Base-by-base conservation (phyloP, 2,113 vertebrate species). In the Dicaeum eximium region DNA sequence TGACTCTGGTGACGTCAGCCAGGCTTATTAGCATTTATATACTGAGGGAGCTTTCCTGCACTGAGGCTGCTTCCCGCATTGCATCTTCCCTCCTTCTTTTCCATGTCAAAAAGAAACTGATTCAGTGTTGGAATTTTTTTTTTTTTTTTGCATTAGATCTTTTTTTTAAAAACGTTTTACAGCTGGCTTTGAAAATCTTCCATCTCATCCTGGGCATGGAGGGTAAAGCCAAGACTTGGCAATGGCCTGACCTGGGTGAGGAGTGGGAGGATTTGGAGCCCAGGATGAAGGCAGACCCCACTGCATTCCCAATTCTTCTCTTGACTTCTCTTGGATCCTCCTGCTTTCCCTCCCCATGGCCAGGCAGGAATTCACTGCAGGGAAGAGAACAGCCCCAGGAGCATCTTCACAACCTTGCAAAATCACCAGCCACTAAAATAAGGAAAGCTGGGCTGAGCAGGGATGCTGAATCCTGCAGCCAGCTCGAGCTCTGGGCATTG, bases 201-300 rank as follows among this genome's bases (percentile, higher is more conserved):
- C 38, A 17, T 17, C 24, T 71, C 47, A 40, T 53, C 25, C 22
- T 22, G 25, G 51, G 47, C 42, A 21, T 0, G 0, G 11, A 9
- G 3, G 19, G 30, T n/a, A 44, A 78, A 91, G 28, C 9, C 0
- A 2, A 78, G 37, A 21, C 2, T 27, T 1, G 0, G 61, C 5
- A 3, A n/a, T 57, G 47, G 24, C 15, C 67, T 20, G 22, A 27
- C 25, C 37, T 28, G 15, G 14, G 27, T 1, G 0, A 50, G 30
- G 21, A 51, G 48, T 1, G 1, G 38, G n/a, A 77, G 7, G 28
- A 10, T 31, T 57, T 9, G 30, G 22, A 42, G n/a, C 27, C 33
- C 7, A 5, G 35, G 38, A 54, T 45, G n/a, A 1, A 11, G 56
- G 31, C 44, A 90, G 51, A 33, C 5, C 15, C 54, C 60, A 35